A percentile compares a stretch with the other conserved stretches of the same genome.
phyloP scores from a whole-genome alignment of 1,140 invertebrate genomes.

The Scaptomyza graminum region DNA sequence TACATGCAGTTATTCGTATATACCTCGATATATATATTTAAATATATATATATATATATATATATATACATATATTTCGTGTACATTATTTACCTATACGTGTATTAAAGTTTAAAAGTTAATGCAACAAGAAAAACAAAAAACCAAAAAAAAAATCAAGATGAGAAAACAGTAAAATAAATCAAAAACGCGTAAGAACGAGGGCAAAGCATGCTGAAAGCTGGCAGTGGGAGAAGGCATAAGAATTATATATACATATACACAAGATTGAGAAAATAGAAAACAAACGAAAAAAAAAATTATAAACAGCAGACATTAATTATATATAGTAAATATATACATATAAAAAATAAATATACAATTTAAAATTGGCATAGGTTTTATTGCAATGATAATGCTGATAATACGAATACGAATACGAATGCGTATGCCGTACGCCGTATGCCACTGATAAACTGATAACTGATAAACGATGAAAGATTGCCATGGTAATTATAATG shows the following conservation, averaged over 20 bases:
- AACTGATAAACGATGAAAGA: constrained; percentile 20
- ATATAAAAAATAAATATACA: constrained; percentile 81
- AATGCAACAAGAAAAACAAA: constrained; percentile 58
- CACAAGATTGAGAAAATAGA: constrained; percentile 44
- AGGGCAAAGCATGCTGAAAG: constrained; percentile 1
- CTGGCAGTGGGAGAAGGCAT: constrained; percentile 15
- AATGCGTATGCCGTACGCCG: constrained; percentile 23
- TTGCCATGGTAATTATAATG: constrained; percentile 13
- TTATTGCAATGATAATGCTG: constrained; percentile 68
- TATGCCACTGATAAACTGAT: constrained; percentile 39
- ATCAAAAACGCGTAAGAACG: constrained; percentile 23
- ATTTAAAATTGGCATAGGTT: constrained; percentile 75
- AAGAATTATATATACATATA: constrained; percentile 79
- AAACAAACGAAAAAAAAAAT: constrained; percentile 26
- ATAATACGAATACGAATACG: constrained; percentile 28
- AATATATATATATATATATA: constrained; percentile 55
- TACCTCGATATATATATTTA: constrained; percentile 62
- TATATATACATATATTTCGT: constrained; percentile 72
- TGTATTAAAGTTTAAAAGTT: constrained; percentile 76
- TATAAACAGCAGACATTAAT: constrained; percentile 51
- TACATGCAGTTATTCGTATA: constrained; percentile 56
- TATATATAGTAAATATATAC: constrained; percentile 72
- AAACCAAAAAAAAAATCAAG: constrained; percentile 8
- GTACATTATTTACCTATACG: constrained; percentile 81
- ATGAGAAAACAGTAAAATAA: constrained; percentile 31